phyloP scores from a whole-genome alignment of 2,888 invertebrate genomes.

The Polymixis flavicincta region DNA sequence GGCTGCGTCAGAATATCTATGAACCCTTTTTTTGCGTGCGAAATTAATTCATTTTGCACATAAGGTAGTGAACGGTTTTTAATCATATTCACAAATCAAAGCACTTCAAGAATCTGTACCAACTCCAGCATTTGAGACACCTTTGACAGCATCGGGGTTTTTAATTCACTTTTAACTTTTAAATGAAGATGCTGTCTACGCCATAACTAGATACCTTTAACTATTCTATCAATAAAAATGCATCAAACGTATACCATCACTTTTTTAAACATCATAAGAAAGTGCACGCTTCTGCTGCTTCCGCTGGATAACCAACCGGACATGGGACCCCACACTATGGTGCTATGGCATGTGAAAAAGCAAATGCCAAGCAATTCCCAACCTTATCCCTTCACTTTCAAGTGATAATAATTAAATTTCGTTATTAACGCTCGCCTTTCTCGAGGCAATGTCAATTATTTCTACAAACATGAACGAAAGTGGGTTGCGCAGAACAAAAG shows the following conservation, averaged over 20 bases:
- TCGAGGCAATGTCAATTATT: slow-evolving; percentile 80
- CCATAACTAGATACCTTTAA: neutral
- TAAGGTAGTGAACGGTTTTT: neutral
- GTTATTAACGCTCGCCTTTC: slow-evolving; percentile 77
- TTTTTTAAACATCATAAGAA: slow-evolving; percentile 31
- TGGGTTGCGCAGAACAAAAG: slow-evolving; percentile 75
- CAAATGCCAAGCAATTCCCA: slow-evolving; percentile 59
- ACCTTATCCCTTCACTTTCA: slow-evolving; percentile 61
- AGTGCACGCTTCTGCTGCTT: slow-evolving; percentile 60
- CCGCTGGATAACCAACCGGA: slow-evolving; percentile 73
- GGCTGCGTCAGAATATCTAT: neutral
- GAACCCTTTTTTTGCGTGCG: neutral
- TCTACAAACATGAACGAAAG: slow-evolving; percentile 79
- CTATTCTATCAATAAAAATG: slow-evolving; percentile 2
- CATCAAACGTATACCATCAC: neutral
- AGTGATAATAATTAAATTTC: slow-evolving; percentile 62
- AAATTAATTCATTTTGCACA: neutral
- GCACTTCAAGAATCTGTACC: neutral
- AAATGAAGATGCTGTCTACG: neutral
- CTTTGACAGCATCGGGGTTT: neutral
- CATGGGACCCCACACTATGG: slow-evolving; percentile 59
- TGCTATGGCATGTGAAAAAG: slow-evolving; percentile 54
- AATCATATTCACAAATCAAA: neutral
- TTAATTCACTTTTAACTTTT: neutral
- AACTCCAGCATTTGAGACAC: neutral